Evolutionary conservation across 1,140 invertebrate species (phyloP).

Genomic region (silkworm (Bombyx mori)): DNA sequence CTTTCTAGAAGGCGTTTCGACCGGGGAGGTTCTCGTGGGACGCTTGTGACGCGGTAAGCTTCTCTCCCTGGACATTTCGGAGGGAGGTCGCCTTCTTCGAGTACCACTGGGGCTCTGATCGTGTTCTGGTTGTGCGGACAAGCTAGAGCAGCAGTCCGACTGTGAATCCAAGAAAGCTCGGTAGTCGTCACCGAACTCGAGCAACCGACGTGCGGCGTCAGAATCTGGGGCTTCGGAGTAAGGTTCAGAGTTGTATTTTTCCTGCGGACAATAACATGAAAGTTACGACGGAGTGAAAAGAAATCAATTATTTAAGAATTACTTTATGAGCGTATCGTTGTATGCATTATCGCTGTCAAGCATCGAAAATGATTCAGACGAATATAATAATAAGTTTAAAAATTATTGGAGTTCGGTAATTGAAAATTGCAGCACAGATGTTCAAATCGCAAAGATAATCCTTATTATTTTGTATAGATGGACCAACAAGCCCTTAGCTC

Average conservation of each 20-base stretch:
- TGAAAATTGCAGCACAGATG: too few species aligned
- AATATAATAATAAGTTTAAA: too few species aligned
- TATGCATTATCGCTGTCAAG: too few species aligned
- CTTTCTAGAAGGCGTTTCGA: constrained; percentile 57
- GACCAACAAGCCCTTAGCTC: too few species aligned
- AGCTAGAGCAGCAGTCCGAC: constrained; percentile 85
- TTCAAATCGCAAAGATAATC: too few species aligned
- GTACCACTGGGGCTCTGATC: constrained; percentile 71
- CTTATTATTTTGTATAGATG: too few species aligned
- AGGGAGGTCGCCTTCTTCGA: constrained; percentile 36
- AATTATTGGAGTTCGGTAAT: too few species aligned
- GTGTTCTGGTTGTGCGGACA: constrained; percentile 77
- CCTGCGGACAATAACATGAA: constrained; percentile 71
- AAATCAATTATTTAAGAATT: too few species aligned
- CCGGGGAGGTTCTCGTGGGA: constrained; percentile 59
- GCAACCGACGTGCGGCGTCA: constrained; percentile 82
- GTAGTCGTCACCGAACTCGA: constrained; percentile 94
- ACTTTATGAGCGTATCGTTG: too few species aligned
- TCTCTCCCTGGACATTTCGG: constrained; percentile 43
- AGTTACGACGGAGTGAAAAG: neutral
- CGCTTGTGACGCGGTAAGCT: constrained; percentile 50
- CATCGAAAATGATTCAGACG: too few species aligned
- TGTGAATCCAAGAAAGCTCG: constrained; percentile 89
- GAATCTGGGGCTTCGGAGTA: constrained; percentile 92
- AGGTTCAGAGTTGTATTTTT: constrained; percentile 92